Percentiles rank a stretch among this genome's conserved stretches.
Evolutionary conservation across 2,888 invertebrate species (phyloP).

Genomic region (Sturmia bella): DNA sequence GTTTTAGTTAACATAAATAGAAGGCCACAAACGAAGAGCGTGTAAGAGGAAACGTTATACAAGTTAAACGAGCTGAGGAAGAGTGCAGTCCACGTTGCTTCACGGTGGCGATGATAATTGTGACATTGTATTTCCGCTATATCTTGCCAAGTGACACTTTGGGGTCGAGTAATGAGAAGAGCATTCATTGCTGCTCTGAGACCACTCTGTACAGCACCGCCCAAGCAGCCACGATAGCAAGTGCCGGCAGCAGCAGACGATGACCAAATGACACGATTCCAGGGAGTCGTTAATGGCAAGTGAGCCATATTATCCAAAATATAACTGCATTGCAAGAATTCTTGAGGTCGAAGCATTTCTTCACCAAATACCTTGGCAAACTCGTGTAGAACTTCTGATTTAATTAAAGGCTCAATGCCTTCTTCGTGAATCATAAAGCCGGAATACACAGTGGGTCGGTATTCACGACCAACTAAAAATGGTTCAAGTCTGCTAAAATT

Average conservation of each 20-base stretch:
- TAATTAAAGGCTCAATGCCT: constrained; percentile 69
- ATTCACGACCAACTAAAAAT: constrained; percentile 74
- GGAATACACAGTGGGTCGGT: constrained; percentile 70
- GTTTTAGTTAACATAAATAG: constrained; percentile 72
- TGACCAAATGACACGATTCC: constrained; percentile 79
- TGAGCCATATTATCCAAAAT: constrained; percentile 72
- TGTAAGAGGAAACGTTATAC: constrained; percentile 78
- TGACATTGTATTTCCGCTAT: constrained; percentile 75
- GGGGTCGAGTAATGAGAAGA: constrained; percentile 77
- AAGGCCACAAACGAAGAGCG: constrained; percentile 73
- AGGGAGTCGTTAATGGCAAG: constrained; percentile 76
- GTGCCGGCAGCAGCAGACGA: constrained; percentile 77
- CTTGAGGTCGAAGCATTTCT: constrained; percentile 75
- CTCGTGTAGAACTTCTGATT: constrained; percentile 72
- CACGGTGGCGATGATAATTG: constrained; percentile 45
- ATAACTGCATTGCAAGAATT: constrained; percentile 73
- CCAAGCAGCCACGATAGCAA: constrained; percentile 78
- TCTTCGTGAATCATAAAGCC: constrained; percentile 76
- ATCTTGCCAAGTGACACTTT: constrained; percentile 78
- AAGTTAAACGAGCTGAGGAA: constrained; percentile 77
- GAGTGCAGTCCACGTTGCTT: constrained; percentile 63
- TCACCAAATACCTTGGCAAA: constrained; percentile 75
- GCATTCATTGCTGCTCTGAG: constrained; percentile 78
- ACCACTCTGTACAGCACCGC: constrained; percentile 81
- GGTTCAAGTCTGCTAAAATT: constrained; percentile 74